Evolutionary conservation across 2,113 vertebrate genomes (phyloP), one percentile per base, ranked within the genome.

Genomic region (Donacobius atricapilla): DNA sequence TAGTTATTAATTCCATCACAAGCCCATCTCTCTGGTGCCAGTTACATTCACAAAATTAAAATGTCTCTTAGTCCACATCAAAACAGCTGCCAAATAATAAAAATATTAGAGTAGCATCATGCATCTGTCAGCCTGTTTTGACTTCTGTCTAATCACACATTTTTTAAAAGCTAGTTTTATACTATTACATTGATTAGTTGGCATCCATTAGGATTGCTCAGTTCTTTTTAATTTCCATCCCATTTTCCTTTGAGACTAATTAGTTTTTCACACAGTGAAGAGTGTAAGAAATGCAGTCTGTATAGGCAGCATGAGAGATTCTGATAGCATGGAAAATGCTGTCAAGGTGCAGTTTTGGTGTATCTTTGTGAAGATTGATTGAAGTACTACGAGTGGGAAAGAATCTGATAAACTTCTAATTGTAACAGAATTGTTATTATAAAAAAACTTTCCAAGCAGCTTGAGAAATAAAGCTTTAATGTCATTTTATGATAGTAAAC

Each of bases 21-120:
- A 88, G 8, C 2, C 19, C 19, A 18, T 61, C 21, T 85, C 40
- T 80, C 48, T 88, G 44, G 31, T 90, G 75, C 35, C 66, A 69
- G 48, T 51, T 92, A 69, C 61, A 57, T 76, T 93, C 48, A 76
- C 53, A 93, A 93, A 94, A 93, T 72, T 90, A 90, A 96, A 80
- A 69, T 80, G 30, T 13, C 3, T 40, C 14, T 94, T 69, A 76
- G 28, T 64, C 30, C 17, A 83, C 80, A 37, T 83, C 44, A 56
- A 33, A 19, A n/a, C 5, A 44, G 44, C n/a, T 89, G 93, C 86
- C 93, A 96, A 92, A 60, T 61, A 83, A 60, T 85, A 88, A 86
- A 90, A 88, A n/a, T 61, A 82, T 61, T 90, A 45, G 21, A 56
- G 15, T 60, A 71, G 7, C 44, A 42, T 28, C 65, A 21, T 64